Evolutionary conservation across 2,888 invertebrate genomes (phyloP).

Genomic region (Ommatoiulus sabulosus): DNA sequence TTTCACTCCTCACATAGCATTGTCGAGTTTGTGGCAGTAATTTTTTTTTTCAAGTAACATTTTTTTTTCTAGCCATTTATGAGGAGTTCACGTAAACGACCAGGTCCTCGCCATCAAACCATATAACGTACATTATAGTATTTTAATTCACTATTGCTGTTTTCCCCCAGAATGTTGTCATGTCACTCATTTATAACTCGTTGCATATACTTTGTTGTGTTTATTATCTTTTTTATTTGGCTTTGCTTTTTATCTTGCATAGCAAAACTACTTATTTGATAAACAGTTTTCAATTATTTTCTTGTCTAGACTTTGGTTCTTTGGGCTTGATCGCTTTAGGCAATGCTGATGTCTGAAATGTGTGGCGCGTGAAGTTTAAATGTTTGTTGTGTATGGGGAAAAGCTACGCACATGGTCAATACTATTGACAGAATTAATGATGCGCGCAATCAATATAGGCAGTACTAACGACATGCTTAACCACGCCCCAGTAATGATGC

Average conservation of each 20-base stretch:
- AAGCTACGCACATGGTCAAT: no score
- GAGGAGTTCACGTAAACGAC: not conserved
- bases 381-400: no score
- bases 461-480: no score
- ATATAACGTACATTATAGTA: conserved; percentile 17
- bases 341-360: no score
- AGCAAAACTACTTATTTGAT: conserved; percentile 34
- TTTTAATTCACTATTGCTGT: conserved; percentile 28
- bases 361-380: no score
- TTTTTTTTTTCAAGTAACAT: not conserved
- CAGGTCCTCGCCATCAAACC: not conserved
- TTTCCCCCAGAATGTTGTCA: conserved; percentile 22
- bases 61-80: not conserved
- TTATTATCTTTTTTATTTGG: conserved; percentile 27
- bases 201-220: conserved; percentile 27
- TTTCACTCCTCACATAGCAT: not conserved
- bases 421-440: no score
- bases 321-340: no score
- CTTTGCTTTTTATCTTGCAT: not conserved
- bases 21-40: no score
- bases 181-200: conserved; percentile 7
- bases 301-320: not conserved
- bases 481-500: no score
- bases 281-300: not conserved
- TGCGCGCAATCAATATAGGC: no score